Evolutionary conservation across 2,888 invertebrate species (phyloP).

Genomic region (Ephialtes manifestator): DNA sequence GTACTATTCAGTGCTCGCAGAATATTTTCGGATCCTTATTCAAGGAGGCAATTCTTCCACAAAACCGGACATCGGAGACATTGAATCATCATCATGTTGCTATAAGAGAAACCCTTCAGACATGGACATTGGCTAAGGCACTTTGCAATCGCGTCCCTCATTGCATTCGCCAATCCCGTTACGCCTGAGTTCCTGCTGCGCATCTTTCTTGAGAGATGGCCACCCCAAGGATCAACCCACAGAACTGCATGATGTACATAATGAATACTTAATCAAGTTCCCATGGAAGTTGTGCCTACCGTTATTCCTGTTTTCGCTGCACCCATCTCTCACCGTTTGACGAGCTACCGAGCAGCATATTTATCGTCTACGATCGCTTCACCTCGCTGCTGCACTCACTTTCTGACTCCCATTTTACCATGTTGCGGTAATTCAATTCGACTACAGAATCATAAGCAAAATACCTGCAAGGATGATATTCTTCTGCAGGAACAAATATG

Average conservation of each 20-base stretch:
- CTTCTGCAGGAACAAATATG: background rate
- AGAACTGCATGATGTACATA: conserved; percentile 43
- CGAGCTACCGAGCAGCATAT: background rate
- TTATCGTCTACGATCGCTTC: conserved; percentile 2
- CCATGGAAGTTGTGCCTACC: conserved; percentile 13
- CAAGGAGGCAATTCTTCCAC: conserved; percentile 35
- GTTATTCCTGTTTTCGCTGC: background rate
- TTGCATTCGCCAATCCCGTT: conserved; percentile 39
- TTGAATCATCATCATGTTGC: conserved; percentile 23
- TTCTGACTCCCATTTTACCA: background rate
- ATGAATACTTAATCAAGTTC: conserved; percentile 50
- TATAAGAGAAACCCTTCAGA: conserved; percentile 36
- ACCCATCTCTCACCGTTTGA: background rate
- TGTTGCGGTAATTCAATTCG: background rate
- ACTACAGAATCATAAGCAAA: conserved; percentile 4
- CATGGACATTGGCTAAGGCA: conserved; percentile 7
- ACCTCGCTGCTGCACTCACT: background rate
- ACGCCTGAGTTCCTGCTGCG: conserved; percentile 20
- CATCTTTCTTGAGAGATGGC: conserved; percentile 3
- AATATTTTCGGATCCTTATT: conserved; percentile 24
- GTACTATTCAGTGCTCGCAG: background rate
- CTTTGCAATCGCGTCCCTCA: conserved; percentile 20
- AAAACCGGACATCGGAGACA: conserved; percentile 11
- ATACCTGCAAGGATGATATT: conserved; percentile 2
- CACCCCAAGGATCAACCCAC: conserved; percentile 20